Conservation (phyloP, 2,797 vertebrate genomes). For the Hemitrygon akajei region DNA sequence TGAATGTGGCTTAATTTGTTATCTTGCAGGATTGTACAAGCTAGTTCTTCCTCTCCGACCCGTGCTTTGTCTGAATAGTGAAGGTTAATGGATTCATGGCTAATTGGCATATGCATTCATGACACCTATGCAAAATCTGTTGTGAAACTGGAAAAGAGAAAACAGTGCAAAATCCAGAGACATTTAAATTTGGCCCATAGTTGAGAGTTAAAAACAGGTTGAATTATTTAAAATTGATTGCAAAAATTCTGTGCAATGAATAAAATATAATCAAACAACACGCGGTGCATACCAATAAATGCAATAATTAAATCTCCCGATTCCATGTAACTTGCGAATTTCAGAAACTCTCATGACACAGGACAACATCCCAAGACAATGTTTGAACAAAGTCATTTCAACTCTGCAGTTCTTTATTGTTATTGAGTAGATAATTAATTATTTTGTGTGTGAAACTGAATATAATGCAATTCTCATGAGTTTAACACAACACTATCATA, state of each 20-base stretch:
- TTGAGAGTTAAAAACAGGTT: neutral
- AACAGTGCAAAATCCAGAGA: neutral
- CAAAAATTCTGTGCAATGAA: neutral
- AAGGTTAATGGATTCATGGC: neutral
- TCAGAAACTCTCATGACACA: neutral
- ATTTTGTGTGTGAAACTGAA: neutral
- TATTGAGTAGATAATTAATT: neutral
- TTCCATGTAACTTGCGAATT: neutral
- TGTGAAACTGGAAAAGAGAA: neutral
- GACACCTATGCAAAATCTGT: neutral
- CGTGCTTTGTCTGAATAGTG: neutral
- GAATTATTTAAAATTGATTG: neutral
- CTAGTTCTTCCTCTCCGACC: neutral
- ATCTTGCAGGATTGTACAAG: neutral
- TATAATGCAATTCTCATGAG: neutral
- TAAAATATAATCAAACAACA: neutral
- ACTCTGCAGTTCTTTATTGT: neutral
- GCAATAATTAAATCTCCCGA: neutral
- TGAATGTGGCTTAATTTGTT: neutral
- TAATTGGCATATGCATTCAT: neutral
- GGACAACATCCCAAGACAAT: neutral
- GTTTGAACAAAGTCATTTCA: slow-evolving; percentile 6
- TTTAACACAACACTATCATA: neutral
- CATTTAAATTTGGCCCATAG: neutral
- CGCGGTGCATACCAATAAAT: neutral